These are phyloP conservation scores for Karalla daura DNA, from an alignment of 2,797 vertebrate species.

Conservation along the genomic window DNA sequence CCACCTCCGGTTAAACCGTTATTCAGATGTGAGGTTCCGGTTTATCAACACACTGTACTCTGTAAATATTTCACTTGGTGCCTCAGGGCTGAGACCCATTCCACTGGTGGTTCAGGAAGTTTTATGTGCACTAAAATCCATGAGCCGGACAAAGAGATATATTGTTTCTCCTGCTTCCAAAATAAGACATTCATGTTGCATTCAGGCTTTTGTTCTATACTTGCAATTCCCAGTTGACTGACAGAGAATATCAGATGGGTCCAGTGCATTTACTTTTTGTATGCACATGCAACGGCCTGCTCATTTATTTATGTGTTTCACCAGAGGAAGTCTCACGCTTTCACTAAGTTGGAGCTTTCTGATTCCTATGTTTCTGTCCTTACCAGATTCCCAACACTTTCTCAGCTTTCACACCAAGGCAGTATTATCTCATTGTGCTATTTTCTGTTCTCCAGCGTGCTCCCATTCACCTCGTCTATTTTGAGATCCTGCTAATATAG, in stretches of 20 bases:
- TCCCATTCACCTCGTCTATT: conserved; percentile 58
- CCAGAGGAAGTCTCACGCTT: conserved; percentile 42
- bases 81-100: conserved; percentile 32
- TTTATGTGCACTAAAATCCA: conserved; percentile 47
- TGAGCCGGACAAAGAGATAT: conserved; percentile 29
- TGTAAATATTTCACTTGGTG: conserved; percentile 46
- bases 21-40: conserved; percentile 24
- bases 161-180: conserved; percentile 42
- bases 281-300: conserved; percentile 55
- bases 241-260: conserved; percentile 62
- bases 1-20: conserved; percentile 15
- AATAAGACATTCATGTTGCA: conserved; percentile 45
- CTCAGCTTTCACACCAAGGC: conserved; percentile 45
- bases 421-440: conserved; percentile 35
- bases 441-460: conserved; percentile 48
- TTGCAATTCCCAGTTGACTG: conserved; percentile 55
- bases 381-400: conserved; percentile 40
- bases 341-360: conserved; percentile 53
- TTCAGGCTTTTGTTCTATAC: conserved; percentile 42
- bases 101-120: conserved; percentile 42
- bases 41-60: conserved; percentile 39
- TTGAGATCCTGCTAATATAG: conserved; percentile 57
- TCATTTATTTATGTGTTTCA: conserved; percentile 69
- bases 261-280: conserved; percentile 60
- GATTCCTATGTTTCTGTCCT: conserved; percentile 36